Base-by-base conservation (phyloP, 2,113 vertebrate species). In the Odontesthes bonariensis region DNA sequence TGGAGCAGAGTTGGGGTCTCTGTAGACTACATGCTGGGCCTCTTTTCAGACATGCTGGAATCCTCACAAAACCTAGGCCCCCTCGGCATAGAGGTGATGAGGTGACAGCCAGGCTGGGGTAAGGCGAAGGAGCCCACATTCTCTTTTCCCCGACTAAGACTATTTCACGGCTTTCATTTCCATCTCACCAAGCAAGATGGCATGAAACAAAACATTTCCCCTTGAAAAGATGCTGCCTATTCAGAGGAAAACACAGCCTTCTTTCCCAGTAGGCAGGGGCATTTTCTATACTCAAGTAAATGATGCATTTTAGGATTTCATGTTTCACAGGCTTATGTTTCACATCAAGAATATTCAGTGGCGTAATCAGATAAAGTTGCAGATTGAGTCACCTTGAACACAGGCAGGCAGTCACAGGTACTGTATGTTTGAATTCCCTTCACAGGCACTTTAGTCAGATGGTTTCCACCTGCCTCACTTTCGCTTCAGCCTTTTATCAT, bases 161-260 rank as follows among this genome's bases (percentile, higher is more conserved):
- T 89, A 86, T 93, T 94, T 91, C 91, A 93, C 84, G 89, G 83
- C 89, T 92, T 87, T 91, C 86, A 92, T 89, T 91, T 83, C 76
- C 61, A 75, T 84, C 65, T 74, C 58, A 83, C 63, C 86, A 88
- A 94, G 92, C 86, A 87, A 84, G 83, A 88, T 52, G 23, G 77
- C 57, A 78, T 84, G 83, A 92, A 91, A 92, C 89, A 92, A 93
- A 93, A 93, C 88, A 83, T 60, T 57, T 82, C 75, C 78, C 76
- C 27, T 23, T 22, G 57, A 86, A 89, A 88, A 87, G 83, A 85
- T 82, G 46, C 83, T 76, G 82, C 89, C 87, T 19, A 70, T 55
- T 59, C 81, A 82, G 88, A 79, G 47, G 82, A 58, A 78, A 83
- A 85, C 79, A 89, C 72, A 86, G 60, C 35, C 75, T 19, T 64